Conservation (phyloP, 2,888 invertebrate genomes). For the Agonum fuliginosum region DNA sequence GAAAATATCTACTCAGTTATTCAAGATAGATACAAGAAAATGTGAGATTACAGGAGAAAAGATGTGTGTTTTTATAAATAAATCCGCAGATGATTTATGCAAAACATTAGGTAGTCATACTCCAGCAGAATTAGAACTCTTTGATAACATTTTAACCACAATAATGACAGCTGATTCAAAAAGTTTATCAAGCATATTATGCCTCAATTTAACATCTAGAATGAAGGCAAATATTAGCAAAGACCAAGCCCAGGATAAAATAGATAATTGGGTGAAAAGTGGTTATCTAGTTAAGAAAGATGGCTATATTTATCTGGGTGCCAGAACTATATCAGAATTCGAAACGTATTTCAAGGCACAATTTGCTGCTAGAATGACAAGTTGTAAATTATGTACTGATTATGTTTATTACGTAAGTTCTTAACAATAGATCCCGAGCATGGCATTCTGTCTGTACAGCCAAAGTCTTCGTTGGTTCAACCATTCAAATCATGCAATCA, state of each 20-base stretch:
- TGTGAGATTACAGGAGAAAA: constrained; percentile 51
- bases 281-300: constrained; percentile 45
- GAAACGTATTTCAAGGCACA: constrained; percentile 21
- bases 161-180: constrained; percentile 50
- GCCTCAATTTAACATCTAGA: constrained; percentile 39
- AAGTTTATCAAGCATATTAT: constrained; percentile 31
- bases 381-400: constrained; percentile 43
- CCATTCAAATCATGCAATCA: too few species aligned
- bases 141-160: constrained; percentile 12
- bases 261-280: constrained; percentile 19
- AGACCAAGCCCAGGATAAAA: constrained; percentile 34
- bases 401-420: constrained; percentile 51
- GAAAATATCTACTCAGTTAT: constrained; percentile 3
- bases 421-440: not conserved
- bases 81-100: constrained; percentile 34
- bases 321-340: constrained; percentile 48
- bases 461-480: too few species aligned
- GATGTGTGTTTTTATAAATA: constrained; percentile 44
- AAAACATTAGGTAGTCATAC: not conserved
- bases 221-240: constrained; percentile 25
- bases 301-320: constrained; percentile 43
- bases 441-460: not conserved
- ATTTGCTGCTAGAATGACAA: constrained; percentile 42
- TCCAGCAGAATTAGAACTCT: constrained; percentile 36
- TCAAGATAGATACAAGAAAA: constrained; percentile 29